Evolutionary conservation across 2,113 vertebrate genomes (phyloP).

Genomic region (Cacatua alba): DNA sequence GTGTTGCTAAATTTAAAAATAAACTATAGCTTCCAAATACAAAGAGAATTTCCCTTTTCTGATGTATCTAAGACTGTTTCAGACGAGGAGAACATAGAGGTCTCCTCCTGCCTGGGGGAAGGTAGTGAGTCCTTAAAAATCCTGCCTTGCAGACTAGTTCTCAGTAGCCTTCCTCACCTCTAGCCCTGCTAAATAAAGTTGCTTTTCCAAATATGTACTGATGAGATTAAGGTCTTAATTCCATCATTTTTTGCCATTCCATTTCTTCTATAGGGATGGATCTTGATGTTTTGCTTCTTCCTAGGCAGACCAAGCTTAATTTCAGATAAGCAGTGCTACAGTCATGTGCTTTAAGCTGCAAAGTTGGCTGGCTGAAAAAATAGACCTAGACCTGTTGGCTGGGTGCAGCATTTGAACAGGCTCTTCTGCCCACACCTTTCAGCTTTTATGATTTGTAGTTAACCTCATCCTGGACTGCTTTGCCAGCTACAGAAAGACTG

Average conservation of each 20-base stretch:
- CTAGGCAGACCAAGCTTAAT: background rate
- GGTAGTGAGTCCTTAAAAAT: background rate
- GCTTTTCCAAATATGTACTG: background rate
- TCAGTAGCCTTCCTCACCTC: background rate
- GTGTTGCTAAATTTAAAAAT: conserved; percentile 1
- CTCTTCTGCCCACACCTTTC: background rate
- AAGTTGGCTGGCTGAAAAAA: background rate
- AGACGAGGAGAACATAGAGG: background rate
- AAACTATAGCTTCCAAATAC: background rate
- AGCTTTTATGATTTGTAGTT: background rate
- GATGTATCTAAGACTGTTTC: background rate
- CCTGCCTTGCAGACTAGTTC: background rate
- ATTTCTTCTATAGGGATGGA: background rate
- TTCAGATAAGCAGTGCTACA: background rate
- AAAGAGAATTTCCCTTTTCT: background rate
- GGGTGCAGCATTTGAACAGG: background rate
- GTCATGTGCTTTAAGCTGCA: background rate
- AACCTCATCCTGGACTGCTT: background rate
- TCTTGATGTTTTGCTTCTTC: background rate
- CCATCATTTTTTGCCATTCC: background rate
- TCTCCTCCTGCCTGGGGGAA: background rate
- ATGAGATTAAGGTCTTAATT: background rate
- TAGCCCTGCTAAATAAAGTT: background rate
- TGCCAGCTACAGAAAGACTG: background rate
- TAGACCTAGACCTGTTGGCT: background rate